Conservation (phyloP, 2,888 invertebrate genomes). For the Parapristionchus giblindavisi region DNA sequence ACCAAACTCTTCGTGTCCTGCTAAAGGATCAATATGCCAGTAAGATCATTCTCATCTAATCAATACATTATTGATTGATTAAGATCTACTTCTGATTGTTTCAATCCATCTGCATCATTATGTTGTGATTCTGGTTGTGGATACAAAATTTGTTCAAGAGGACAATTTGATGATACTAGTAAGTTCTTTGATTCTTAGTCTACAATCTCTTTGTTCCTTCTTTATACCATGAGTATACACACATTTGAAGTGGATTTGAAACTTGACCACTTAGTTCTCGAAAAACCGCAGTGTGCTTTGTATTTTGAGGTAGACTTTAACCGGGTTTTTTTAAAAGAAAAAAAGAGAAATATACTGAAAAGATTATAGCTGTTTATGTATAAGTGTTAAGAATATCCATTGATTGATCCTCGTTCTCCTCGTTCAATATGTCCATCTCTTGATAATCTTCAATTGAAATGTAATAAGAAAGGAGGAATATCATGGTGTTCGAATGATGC, state of each 20-base stretch:
- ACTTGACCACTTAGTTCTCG: too few species aligned
- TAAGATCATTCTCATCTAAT: not conserved
- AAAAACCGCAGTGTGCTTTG: too few species aligned
- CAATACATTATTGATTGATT: not conserved
- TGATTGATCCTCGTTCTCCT: constrained; percentile 1
- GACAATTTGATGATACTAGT: constrained; percentile 23
- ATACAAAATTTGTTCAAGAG: constrained; percentile 17
- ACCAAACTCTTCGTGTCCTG: not conserved
- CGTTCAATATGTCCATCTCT: not conserved
- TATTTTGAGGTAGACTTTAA: too few species aligned
- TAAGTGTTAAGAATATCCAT: constrained; percentile 1
- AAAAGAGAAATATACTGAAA: too few species aligned
- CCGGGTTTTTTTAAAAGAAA: too few species aligned
- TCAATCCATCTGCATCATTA: constrained; percentile 11
- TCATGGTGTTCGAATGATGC: constrained; percentile 27
- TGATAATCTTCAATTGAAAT: not conserved
- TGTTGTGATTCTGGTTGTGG: constrained; percentile 32
- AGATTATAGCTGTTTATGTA: too few species aligned
- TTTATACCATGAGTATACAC: too few species aligned
- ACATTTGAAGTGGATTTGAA: too few species aligned
- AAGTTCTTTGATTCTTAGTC: not conserved
- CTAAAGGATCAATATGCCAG: constrained; percentile 26
- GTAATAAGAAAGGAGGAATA: not conserved
- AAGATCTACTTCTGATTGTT: constrained; percentile 20
- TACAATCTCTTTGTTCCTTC: not conserved